phyloP scores from a whole-genome alignment of 2,888 invertebrate genomes.

The Sphaerophoria taeniata region DNA sequence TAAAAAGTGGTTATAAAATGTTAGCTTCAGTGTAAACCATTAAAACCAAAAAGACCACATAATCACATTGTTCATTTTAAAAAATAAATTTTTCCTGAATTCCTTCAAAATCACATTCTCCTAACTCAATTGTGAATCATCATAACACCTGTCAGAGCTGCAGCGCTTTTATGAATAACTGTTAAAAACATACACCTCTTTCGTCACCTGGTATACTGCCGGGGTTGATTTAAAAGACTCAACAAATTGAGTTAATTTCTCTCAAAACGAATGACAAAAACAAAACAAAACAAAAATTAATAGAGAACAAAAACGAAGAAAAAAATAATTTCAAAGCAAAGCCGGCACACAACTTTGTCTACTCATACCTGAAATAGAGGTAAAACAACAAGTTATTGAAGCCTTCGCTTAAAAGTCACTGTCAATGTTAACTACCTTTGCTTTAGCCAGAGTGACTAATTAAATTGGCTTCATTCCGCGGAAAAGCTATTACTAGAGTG shows the following conservation, averaged over 20 bases:
- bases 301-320: not conserved
- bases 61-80: not conserved
- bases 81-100: not conserved
- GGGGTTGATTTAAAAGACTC: conserved; percentile 1
- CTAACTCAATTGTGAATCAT: not conserved
- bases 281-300: not conserved
- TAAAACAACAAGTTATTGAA: not conserved
- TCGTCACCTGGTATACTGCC: not conserved
- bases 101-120: not conserved
- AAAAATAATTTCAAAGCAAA: not conserved
- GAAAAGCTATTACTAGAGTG: conserved; percentile 26
- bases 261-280: not conserved
- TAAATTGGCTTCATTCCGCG: conserved; percentile 36
- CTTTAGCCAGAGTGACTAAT: conserved; percentile 11
- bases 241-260: conserved; percentile 30
- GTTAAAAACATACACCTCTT: not conserved
- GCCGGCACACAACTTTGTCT: not conserved
- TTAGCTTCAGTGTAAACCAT: too few relatives aligned
- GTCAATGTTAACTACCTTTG: conserved; percentile 30
- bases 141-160: conserved; percentile 11
- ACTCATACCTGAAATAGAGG: too few relatives aligned
- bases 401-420: conserved; percentile 22
- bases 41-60: too few relatives aligned
- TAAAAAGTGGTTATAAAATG: too few relatives aligned
- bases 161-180: not conserved